Evolutionary conservation across 2,797 vertebrate species (phyloP).

Genomic region (Myripristis jacobus): DNA sequence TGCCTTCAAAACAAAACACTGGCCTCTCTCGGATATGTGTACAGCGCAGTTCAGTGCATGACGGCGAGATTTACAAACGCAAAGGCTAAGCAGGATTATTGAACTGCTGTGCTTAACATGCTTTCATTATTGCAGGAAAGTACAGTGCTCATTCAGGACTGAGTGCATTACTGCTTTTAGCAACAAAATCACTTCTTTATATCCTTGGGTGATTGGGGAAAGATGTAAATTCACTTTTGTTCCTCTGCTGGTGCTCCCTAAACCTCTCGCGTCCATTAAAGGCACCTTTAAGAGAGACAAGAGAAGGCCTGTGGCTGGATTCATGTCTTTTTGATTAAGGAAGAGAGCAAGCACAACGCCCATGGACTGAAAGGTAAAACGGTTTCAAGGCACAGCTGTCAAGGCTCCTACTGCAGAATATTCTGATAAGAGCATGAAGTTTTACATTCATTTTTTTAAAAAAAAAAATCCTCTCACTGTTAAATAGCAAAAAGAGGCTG

Average conservation of each 20-base stretch:
- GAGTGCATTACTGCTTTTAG: constrained; percentile 71
- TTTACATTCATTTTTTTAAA: constrained; percentile 78
- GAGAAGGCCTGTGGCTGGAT: constrained; percentile 62
- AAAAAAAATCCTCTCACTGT: constrained; percentile 39
- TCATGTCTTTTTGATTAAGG: constrained; percentile 55
- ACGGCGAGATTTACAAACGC: constrained; percentile 53
- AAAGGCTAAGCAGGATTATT: constrained; percentile 71
- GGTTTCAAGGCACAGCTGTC: constrained; percentile 64
- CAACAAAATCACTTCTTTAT: constrained; percentile 39
- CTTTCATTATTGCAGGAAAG: constrained; percentile 61
- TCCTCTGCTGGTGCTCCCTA: constrained; percentile 32
- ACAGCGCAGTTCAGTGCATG: constrained; percentile 70
- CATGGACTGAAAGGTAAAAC: constrained; percentile 55
- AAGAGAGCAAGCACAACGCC: constrained; percentile 40
- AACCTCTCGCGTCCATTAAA: constrained; percentile 53
- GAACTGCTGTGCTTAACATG: constrained; percentile 63
- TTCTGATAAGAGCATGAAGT: constrained; percentile 61
- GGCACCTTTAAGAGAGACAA: constrained; percentile 46
- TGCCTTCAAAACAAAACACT: constrained; percentile 43
- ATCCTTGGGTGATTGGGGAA: constrained; percentile 42
- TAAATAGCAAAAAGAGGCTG: constrained; percentile 31
- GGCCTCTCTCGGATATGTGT: constrained; percentile 31
- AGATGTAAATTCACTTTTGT: constrained; percentile 35
- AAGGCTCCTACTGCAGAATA: constrained; percentile 57
- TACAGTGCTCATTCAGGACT: constrained; percentile 69